Percentiles rank a stretch among this genome's conserved stretches.
phyloP scores from a whole-genome alignment of 2,888 invertebrate genomes.

The Callinectes sapidus region DNA sequence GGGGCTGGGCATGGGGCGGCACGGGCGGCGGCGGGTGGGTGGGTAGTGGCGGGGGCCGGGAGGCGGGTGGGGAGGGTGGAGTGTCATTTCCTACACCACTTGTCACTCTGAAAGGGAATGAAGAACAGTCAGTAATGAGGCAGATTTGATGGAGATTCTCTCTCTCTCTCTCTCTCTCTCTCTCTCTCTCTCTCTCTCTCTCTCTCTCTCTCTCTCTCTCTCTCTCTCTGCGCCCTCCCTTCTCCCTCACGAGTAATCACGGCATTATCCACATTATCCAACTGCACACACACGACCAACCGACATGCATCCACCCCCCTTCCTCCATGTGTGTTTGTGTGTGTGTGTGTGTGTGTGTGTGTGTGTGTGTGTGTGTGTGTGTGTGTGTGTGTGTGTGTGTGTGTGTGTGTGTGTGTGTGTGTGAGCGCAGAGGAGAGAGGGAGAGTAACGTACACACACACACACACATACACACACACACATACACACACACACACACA shows the following conservation, averaged over 20 bases:
- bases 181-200: background rate
- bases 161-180: background rate
- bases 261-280: background rate
- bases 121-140: background rate
- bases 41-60: slow-evolving; percentile 49
- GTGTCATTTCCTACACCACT: background rate
- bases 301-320: background rate
- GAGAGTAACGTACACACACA: background rate
- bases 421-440: background rate
- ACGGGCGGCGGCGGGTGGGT: slow-evolving; percentile 62
- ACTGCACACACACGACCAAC: background rate
- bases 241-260: background rate
- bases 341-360: background rate
- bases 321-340: background rate
- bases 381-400: background rate
- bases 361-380: background rate
- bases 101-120: background rate
- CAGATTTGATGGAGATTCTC: background rate
- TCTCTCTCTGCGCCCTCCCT: slow-evolving; percentile 27
- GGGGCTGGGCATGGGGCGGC: slow-evolving; percentile 50
- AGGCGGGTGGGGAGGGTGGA: slow-evolving; percentile 2
- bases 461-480: background rate
- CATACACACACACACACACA: background rate
- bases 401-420: background rate
- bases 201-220: slow-evolving; percentile 38